These are phyloP conservation scores for Anableps anableps DNA, from an alignment of 2,797 vertebrate genomes.

Conservation along the genomic window DNA sequence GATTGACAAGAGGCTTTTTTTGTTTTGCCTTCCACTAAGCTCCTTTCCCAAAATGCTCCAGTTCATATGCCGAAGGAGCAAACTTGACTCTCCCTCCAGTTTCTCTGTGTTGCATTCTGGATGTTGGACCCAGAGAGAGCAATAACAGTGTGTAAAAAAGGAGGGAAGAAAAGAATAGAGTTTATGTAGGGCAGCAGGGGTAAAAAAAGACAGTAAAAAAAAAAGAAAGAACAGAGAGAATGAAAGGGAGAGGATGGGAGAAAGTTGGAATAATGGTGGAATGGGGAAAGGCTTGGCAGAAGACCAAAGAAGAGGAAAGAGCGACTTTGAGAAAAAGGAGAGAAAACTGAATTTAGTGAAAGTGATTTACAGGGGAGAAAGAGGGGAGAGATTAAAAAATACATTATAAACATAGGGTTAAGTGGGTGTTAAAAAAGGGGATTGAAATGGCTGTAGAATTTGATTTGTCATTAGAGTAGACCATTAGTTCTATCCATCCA, in stretches of 20 bases:
- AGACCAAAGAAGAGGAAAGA: background rate
- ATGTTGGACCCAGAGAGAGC: constrained; percentile 18
- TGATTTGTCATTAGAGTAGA: background rate
- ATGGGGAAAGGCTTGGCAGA: background rate
- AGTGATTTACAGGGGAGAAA: background rate
- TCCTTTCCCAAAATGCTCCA: constrained; percentile 53
- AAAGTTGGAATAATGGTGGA: background rate
- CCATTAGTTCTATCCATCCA: too few relatives aligned
- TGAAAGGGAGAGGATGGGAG: background rate
- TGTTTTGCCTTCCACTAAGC: constrained; percentile 65
- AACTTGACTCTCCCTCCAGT: constrained; percentile 27
- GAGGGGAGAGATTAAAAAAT: background rate
- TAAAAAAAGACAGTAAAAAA: constrained; percentile 54
- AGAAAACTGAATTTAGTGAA: background rate
- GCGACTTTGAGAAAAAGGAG: background rate
- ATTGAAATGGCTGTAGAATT: background rate
- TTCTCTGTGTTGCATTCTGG: constrained; percentile 30
- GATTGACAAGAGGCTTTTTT: constrained; percentile 73
- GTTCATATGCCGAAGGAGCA: constrained; percentile 53
- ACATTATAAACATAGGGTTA: background rate
- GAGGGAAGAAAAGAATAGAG: constrained; percentile 48
- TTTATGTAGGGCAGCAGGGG: constrained; percentile 70
- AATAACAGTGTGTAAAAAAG: background rate
- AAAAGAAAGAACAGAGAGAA: background rate
- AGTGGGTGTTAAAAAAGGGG: background rate